phyloP scores from a whole-genome alignment of 2,797 vertebrate species.

The Danionella dracula region DNA sequence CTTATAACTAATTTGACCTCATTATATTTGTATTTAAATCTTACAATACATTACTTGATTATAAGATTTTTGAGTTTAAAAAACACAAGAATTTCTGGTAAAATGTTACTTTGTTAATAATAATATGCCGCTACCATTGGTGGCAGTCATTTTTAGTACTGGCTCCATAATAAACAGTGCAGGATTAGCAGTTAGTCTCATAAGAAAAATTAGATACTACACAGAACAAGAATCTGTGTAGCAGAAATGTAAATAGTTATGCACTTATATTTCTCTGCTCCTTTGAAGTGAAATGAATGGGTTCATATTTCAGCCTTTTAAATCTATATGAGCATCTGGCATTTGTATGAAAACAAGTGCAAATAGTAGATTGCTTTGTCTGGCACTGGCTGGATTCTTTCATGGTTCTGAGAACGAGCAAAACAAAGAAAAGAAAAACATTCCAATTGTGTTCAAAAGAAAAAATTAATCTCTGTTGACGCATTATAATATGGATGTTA shows the following conservation, averaged over 20 bases:
- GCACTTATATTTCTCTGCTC: not conserved
- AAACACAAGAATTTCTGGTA: too few species aligned
- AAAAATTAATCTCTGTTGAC: not conserved
- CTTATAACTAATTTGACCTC: constrained; percentile 49
- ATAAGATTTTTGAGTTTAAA: not conserved
- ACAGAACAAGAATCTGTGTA: not conserved
- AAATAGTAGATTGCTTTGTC: constrained; percentile 25
- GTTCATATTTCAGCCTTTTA: constrained; percentile 1
- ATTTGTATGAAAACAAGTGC: constrained; percentile 13
- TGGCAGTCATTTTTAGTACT: not conserved
- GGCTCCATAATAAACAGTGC: not conserved
- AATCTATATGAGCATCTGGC: constrained; percentile 5
- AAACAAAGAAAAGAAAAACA: constrained; percentile 31
- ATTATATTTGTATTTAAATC: not conserved
- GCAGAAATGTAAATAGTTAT: not conserved
- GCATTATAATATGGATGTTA: not conserved
- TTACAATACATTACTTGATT: too few species aligned
- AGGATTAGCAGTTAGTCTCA: not conserved
- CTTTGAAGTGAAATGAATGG: constrained; percentile 3
- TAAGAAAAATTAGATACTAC: not conserved
- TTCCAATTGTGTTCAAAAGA: constrained; percentile 27
- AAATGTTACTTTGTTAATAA: too few species aligned
- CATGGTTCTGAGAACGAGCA: not conserved
- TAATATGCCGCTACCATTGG: too few species aligned
- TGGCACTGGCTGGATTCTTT: not conserved